Evolutionary conservation across 1,140 invertebrate genomes (phyloP).

Genomic region (Drosophila kurseongensis): DNA sequence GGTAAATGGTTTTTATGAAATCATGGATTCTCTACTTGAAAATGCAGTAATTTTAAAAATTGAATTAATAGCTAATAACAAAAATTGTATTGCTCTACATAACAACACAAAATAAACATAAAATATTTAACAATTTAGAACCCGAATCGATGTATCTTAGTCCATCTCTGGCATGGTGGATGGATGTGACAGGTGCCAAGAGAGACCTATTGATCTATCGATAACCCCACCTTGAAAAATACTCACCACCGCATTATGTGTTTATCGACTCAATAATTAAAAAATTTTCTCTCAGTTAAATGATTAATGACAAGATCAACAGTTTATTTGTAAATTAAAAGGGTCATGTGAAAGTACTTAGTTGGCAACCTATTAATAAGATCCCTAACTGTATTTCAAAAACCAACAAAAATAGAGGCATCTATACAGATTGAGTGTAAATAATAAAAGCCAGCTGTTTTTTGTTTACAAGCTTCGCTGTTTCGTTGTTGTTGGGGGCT

Average conservation of each 20-base stretch:
- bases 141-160: background rate
- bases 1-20: too few relatives aligned
- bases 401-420: background rate
- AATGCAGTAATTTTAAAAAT: too few relatives aligned
- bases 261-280: background rate
- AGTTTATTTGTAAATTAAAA: background rate
- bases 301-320: background rate
- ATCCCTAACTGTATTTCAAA: background rate
- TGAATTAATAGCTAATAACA: too few relatives aligned
- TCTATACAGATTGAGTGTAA: slow-evolving; percentile 11
- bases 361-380: background rate
- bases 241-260: background rate
- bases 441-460: slow-evolving; percentile 51
- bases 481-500: slow-evolving; percentile 17
- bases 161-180: background rate
- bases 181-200: background rate
- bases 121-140: too few relatives aligned
- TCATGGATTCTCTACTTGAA: too few relatives aligned
- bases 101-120: too few relatives aligned
- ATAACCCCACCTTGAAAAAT: background rate
- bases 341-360: background rate
- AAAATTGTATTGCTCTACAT: too few relatives aligned
- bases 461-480: slow-evolving; percentile 68
- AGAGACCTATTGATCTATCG: slow-evolving; percentile 7
- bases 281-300: slow-evolving; percentile 5